Evolutionary conservation across 2,888 invertebrate genomes (phyloP).

Genomic region (Euplagia quadripunctaria): DNA sequence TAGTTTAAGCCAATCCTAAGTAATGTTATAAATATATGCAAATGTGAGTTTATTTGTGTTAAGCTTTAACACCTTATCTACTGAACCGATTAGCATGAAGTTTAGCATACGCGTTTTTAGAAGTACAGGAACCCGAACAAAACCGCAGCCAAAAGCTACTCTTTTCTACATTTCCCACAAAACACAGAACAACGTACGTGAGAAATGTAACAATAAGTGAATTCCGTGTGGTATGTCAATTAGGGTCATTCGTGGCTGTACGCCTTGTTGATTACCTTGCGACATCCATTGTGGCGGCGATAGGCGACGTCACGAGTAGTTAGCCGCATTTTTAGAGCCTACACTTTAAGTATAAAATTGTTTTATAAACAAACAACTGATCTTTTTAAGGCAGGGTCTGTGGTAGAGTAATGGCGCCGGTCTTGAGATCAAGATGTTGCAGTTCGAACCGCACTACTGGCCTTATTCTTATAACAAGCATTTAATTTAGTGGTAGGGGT

Average conservation of each 20-base stretch:
- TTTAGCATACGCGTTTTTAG: too few species aligned
- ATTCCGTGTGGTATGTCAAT: conserved; percentile 56
- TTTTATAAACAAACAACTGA: background rate
- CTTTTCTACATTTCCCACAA: conserved; percentile 3
- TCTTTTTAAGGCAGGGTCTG: background rate
- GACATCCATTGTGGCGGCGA: conserved; percentile 43
- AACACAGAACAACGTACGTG: conserved; percentile 23
- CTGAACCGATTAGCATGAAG: too few species aligned
- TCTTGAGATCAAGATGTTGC: too few species aligned
- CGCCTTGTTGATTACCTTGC: conserved; percentile 34
- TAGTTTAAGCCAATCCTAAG: too few species aligned
- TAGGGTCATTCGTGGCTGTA: conserved; percentile 49
- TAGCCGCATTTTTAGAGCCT: background rate
- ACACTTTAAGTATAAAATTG: background rate
- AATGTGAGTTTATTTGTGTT: too few species aligned
- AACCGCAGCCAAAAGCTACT: background rate
- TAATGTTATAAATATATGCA: too few species aligned
- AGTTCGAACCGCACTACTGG: too few species aligned
- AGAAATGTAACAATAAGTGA: conserved; percentile 26
- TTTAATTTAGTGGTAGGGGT: background rate
- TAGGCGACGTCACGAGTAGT: conserved; percentile 25
- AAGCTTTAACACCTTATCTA: too few species aligned
- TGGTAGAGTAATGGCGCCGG: too few species aligned
- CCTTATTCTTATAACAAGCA: background rate
- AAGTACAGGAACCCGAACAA: background rate